Evolutionary conservation across 2,888 invertebrate genomes (phyloP), one percentile per base, ranked within the genome.

Genomic region (Drosophila flavopinicola): DNA sequence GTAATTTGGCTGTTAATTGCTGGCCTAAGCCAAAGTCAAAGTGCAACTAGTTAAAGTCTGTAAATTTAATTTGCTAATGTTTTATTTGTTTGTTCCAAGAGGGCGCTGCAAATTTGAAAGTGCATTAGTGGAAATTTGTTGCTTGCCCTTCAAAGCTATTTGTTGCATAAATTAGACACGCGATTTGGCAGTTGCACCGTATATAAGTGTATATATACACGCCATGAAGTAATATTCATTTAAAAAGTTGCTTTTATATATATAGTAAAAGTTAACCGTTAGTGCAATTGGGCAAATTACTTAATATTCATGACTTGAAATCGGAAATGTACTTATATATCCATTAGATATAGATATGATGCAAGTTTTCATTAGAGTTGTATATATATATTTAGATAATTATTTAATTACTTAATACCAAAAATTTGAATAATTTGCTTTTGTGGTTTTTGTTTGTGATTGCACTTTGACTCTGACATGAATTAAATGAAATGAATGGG

Each of bases 71-170:
- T 41, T 32, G 2, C 4, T 32, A 23, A 11, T 20, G 9, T 13
- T 35, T 41, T 7, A 5, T 24, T 1, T n/a, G 17, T 29, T 47
- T 35, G 5, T 33, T 41, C 17, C 5, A 9, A 72, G 11, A 32
- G 30, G 53, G 42, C 49, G 51, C 30, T 57, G 61, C 44, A 74
- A 59, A 58, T 63, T 61, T 60, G 78, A 82, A 78, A 75, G 83
- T 75, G 59, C 56, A 74, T 47, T 66, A 33, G 32, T 42, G 27
- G 66, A 52, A 49, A 33, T 32, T 42, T 41, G 35, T 29, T 32
- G 44, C 29, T 39, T 48, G 74, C 65, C 65, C 71, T 69, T 72
- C 68, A 17, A 17, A 52, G 30, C 1, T 17, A 6, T 33, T 47
- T 10, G 30, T 42, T 54, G 53, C 17, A 54, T 60, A 35, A 48